Evolutionary conservation across 1,140 invertebrate genomes (phyloP).

Genomic region (Camponotus floridanus): DNA sequence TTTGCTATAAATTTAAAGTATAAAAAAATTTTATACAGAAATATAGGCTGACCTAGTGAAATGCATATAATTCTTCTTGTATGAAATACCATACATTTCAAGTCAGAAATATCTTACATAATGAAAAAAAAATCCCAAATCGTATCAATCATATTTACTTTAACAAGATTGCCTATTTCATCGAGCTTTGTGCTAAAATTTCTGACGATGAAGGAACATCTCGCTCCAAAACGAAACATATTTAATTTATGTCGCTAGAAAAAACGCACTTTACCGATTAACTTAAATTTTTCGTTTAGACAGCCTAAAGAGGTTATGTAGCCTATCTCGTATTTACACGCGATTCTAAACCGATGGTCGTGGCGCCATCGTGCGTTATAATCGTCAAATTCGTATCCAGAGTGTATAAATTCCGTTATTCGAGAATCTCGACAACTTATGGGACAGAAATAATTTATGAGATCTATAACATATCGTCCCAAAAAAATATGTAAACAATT

Average conservation of each 20-base stretch:
- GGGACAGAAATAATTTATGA: no score
- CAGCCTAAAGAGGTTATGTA: neutral
- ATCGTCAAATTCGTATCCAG: neutral
- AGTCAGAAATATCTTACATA: neutral
- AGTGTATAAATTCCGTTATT: no score
- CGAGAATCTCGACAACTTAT: no score
- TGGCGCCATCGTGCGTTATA: neutral
- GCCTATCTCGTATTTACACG: neutral
- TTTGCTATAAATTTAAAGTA: neutral
- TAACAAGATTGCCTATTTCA: slow-evolving; percentile 79
- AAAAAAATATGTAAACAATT: no score
- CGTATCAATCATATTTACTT: slow-evolving; percentile 71
- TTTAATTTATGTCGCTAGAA: neutral
- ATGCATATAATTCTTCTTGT: neutral
- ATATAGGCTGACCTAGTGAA: neutral
- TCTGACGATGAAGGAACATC: slow-evolving; percentile 58
- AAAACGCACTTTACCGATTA: neutral
- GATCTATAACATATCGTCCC: no score
- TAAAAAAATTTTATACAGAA: neutral
- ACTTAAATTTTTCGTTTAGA: neutral
- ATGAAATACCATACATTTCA: neutral
- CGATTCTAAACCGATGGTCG: neutral
- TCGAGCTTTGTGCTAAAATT: slow-evolving; percentile 75
- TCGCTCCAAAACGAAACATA: slow-evolving; percentile 71
- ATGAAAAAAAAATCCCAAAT: neutral